Base-by-base conservation (phyloP, 1,140 invertebrate species). In the Vanessa atalanta region DNA sequence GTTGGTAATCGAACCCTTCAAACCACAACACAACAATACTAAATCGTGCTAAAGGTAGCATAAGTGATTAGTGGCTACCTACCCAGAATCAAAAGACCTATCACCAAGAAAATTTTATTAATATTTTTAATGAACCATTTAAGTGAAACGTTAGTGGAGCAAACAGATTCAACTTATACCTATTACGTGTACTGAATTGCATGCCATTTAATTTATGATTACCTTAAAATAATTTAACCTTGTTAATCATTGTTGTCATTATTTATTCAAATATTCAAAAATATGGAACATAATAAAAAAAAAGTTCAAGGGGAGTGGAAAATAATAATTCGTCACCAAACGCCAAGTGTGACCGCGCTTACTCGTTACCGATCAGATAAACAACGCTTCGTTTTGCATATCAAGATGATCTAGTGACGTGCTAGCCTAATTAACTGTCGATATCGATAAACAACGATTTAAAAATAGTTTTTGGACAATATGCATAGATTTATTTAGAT, bases 351-450 rank as follows among this genome's bases (percentile, higher is more conserved):
- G 86, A 84, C 85, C 80, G 79, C 74, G 81, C 79, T 83, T 79
- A 76, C 77, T 79, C 71, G 80, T 74, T 71, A 73, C 73, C 81
- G 80, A 89, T 89, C 88, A 78, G 88, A 88, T 89, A 88, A 73
- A 76, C 73, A 78, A 70, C 73, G 50, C 65, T 67, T 68, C 73
- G 83, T 82, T 89, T 89, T 88, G 87, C 86, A 89, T 89, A 89
- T 87, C 83, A 79, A 79, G 82, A 81, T 83, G 79, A 73, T 73
- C 79, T 84, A 83, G 80, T 79, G 83, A 65, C 78, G 80, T 65
- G 48, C 60, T 65, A 53, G 50, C 57, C 47, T 69, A 78, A 65
- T 68, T 68, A 68, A 63, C 5, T 65, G 69, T 74, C 72, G 66
- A 81, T 79, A 77, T 81, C 78, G 76, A 81, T 79, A 70, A 61